Conservation (phyloP, 2,797 vertebrate genomes). For the Eulemur coronatus region DNA sequence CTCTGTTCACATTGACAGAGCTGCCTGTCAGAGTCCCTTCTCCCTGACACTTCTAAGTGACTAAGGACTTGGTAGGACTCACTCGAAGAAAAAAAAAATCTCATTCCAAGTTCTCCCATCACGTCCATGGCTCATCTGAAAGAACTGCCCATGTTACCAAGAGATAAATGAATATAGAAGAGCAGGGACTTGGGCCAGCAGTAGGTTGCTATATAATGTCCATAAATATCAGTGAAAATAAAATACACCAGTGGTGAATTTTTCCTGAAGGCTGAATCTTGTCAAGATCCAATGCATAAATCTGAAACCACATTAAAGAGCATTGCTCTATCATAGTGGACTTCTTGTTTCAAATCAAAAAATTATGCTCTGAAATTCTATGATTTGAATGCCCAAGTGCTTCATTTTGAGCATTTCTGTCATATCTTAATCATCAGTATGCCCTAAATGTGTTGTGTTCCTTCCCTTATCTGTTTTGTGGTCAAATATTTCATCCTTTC, state of each 20-base stretch:
- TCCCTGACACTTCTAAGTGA: constrained; percentile 10
- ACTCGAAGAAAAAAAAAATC: background rate
- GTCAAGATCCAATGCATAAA: constrained; percentile 1
- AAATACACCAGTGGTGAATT: constrained; percentile 31
- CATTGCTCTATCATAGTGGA: background rate
- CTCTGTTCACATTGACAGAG: constrained; percentile 68
- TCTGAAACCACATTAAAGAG: constrained; percentile 43
- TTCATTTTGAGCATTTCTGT: constrained; percentile 34
- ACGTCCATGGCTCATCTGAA: constrained; percentile 60
- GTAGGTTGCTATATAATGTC: constrained; percentile 27
- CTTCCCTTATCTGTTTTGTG: background rate
- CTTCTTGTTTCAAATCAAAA: constrained; percentile 35
- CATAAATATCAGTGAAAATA: constrained; percentile 62
- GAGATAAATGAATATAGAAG: constrained; percentile 47
- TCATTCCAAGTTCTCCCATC: constrained; percentile 36
- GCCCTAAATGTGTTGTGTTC: background rate
- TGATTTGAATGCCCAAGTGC: constrained; percentile 21
- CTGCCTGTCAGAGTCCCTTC: constrained; percentile 51
- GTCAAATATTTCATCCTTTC: constrained; percentile 50
- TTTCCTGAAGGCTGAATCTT: constrained; percentile 55
- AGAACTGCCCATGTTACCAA: constrained; percentile 10
- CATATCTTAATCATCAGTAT: background rate
- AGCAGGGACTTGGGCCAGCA: background rate
- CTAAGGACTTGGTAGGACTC: constrained; percentile 57
- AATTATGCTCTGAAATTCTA: constrained; percentile 44